Evolutionary conservation across 2,113 vertebrate genomes (phyloP).

Genomic region (Uria lomvia): DNA sequence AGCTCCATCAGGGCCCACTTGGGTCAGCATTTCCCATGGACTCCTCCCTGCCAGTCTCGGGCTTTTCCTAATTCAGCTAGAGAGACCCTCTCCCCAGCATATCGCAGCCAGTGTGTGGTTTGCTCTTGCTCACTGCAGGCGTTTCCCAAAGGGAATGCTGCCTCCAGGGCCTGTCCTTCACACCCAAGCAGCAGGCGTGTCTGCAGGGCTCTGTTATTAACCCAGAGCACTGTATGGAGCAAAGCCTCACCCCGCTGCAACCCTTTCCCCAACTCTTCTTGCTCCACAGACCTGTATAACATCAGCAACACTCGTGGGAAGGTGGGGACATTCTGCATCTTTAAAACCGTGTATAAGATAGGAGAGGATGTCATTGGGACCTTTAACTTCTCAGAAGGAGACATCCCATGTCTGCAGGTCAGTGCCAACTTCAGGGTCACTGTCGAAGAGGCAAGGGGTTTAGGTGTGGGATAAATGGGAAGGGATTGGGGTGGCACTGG

Average conservation of each 20-base stretch:
- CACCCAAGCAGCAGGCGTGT: background rate
- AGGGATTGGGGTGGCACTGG: background rate
- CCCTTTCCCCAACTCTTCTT: background rate
- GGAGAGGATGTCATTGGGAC: conserved; percentile 95
- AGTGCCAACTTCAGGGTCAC: background rate
- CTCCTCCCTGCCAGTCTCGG: background rate
- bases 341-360: conserved; percentile 92
- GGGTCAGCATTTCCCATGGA: background rate
- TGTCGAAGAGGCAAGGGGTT: background rate
- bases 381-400: conserved; percentile 92
- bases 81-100: background rate
- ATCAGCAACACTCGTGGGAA: conserved; percentile 94
- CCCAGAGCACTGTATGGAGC: no score
- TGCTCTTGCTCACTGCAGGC: background rate
- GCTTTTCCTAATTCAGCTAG: background rate
- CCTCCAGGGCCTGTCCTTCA: background rate
- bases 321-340: conserved; percentile 95
- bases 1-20: background rate
- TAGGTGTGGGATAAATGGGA: background rate
- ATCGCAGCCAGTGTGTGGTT: background rate
- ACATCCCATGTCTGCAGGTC: conserved; percentile 95
- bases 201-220: background rate
- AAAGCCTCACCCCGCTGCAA: background rate
- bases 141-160: background rate
- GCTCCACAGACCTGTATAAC: conserved; percentile 87